Evolutionary conservation across 2,888 invertebrate genomes (phyloP), one percentile per base, ranked within the genome.

Genomic region (Punctoribates punctum): DNA sequence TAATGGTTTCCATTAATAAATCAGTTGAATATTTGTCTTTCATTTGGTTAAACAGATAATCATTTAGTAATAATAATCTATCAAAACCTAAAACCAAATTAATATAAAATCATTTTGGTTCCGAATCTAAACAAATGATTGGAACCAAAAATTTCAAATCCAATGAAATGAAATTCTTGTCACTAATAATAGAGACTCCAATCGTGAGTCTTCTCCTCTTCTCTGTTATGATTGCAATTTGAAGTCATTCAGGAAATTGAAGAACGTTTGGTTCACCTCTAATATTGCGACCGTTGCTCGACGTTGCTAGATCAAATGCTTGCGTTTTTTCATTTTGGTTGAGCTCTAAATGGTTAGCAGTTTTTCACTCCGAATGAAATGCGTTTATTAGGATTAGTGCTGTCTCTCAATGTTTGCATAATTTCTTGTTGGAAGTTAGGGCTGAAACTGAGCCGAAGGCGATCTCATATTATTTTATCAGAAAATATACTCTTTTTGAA

Each of bases 251-350:
- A 72, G 72, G 72, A 72, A 72, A 72, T 72, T 72, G 72, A 72
- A 72, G 72, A 48, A 34, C 38, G 42, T 72, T 72, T 42, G 72
- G 72, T 72, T 72, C 72, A 72, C 72, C 72, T 72, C 72, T 72
- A 72, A 72, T 72, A 48, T 48, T 13, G 48, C 3, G 17, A 38
- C 65, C 65, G 38, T 5, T 20, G 65, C 65, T 62, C 42, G 23
- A n/a, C 54, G 23, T 6, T 54, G 54, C 54, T 20, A 48, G 3
- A 17, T 13, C 34, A 38, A 65, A 34, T 34, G 65, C 65, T 65
- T 29, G 65, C 29, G 34, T 60, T 67, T 67, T 67, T 60, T 23
- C n/a, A 38, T 67, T 67, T 38, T 27, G 34, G 13, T 72, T 72
- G 1, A 23, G 27, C 27, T 27, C 17, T 72, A 72, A 72, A 34